Base-by-base conservation (phyloP, 2,113 vertebrate genomes). In the Rhinolophus ferrumequinum region DNA sequence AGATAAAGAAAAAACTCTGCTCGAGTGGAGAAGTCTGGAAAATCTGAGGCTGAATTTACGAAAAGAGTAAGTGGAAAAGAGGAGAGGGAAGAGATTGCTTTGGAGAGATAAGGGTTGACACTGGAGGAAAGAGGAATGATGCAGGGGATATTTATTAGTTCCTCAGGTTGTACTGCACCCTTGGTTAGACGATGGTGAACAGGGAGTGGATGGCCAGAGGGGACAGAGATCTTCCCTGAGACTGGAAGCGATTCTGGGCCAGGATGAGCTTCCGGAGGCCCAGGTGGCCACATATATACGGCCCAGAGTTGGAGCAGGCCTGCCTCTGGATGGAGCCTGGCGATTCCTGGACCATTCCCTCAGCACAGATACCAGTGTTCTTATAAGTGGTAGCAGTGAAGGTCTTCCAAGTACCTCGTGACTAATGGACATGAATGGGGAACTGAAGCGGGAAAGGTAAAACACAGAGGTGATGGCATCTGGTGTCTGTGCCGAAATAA, bases 1-100 rank as follows among this genome's bases (percentile, higher is more conserved):
- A 13, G 75, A 28, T 60, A 47, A 94, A 94, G 38, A 75, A 26
- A 94, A 88, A 13, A 50, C 30, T 41, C 21, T 47, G 56, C 50
- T 77, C 38, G 64, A 77, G 73, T 38, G 26, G 54, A 33, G n/a
- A 93, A 73, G 56, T 94, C 82, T 79, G 66, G 86, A 73, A 73
- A 95, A 75, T 72, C 24, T 52, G 28, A 83, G 24, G 11, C 18
- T 82, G 41, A 77, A 89, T 50, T 86, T 67, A 50, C 64, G 22
- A 75, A 88, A 87, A 76, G 44, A 86, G 7, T 90, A 92, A 96
- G 90, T 70, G 30, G 8, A 35, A 84, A 87, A 88, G 88, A 72
- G 38, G 26, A 90, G 22, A 12, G n/a, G 77, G 24, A 90, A 54
- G 33, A 94, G 14, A 44, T 13, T 54, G 16, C 5, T 30, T 77